Conservation (phyloP, 2,113 vertebrate species). For the Marmota monax region DNA sequence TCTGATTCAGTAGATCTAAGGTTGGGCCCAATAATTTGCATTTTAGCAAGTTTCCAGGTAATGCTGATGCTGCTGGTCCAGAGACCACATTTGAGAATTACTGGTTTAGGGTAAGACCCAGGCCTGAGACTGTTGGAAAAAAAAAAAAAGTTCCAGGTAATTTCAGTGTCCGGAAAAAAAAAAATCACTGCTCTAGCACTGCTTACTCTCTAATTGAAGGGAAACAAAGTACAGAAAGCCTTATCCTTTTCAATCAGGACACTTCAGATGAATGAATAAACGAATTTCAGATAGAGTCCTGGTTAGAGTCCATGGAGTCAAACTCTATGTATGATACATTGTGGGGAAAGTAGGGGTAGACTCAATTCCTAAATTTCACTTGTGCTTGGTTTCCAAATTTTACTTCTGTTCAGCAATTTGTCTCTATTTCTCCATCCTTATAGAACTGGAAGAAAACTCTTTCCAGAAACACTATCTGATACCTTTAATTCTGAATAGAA, state of each 20-base stretch:
- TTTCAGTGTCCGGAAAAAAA: not conserved
- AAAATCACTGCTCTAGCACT: not conserved
- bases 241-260: not conserved
- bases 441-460: not conserved
- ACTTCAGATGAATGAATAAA: not conserved
- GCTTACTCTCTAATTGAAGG: not conserved
- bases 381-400: not conserved
- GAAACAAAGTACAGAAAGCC: not conserved
- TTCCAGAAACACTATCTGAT: not conserved
- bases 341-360: not conserved
- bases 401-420: not conserved
- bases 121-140: not conserved
- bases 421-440: not conserved
- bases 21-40: not conserved
- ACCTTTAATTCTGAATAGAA: not conserved
- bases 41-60: slow-evolving; percentile 5
- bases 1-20: not conserved
- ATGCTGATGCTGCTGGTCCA: not conserved
- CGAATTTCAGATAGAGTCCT: not conserved
- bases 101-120: not conserved
- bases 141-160: not conserved
- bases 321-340: not conserved
- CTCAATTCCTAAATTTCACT: slow-evolving; percentile 9
- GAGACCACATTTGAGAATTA: not conserved
- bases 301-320: not conserved